These are phyloP conservation scores for Liopterus haemorrhoidalis DNA, from an alignment of 2,888 invertebrate species.

Conservation along the genomic window DNA sequence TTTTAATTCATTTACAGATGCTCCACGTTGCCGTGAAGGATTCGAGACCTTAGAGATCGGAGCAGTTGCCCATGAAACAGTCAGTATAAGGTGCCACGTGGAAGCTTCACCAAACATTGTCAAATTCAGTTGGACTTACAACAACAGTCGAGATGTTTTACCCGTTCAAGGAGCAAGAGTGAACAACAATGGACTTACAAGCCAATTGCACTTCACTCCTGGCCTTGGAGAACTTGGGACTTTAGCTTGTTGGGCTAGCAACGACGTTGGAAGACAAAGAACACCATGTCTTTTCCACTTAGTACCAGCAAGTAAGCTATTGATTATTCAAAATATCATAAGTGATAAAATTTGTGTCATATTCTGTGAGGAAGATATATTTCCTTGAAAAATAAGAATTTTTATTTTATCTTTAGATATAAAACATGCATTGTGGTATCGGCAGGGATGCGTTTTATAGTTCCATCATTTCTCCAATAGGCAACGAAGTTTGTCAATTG, in stretches of 20 bases:
- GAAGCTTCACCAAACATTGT: slow-evolving; percentile 69
- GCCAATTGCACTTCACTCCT: slow-evolving; percentile 55
- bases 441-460: too few relatives aligned
- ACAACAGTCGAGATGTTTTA: slow-evolving; percentile 65
- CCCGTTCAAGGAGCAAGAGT: slow-evolving; percentile 62
- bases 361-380: too few relatives aligned
- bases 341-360: too few relatives aligned
- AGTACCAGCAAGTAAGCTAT: slow-evolving; percentile 68
- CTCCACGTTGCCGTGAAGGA: slow-evolving; percentile 70
- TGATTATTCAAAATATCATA: slow-evolving; percentile 1
- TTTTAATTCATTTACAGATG: slow-evolving; percentile 58
- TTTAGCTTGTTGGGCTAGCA: slow-evolving; percentile 82
- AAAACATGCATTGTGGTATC: too few relatives aligned
- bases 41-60: slow-evolving; percentile 65
- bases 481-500: too few relatives aligned
- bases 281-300: slow-evolving; percentile 78
- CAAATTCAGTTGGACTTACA: slow-evolving; percentile 80
- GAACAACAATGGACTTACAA: slow-evolving; percentile 46
- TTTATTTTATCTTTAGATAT: too few relatives aligned
- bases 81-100: slow-evolving; percentile 73
- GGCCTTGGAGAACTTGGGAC: slow-evolving; percentile 66
- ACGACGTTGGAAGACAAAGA: slow-evolving; percentile 73
- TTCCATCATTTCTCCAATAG: too few relatives aligned
- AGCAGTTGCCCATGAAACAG: slow-evolving; percentile 65
- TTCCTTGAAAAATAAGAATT: too few relatives aligned